Conservation (phyloP, 1,140 invertebrate genomes). For the Hesperophylax magnus region DNA sequence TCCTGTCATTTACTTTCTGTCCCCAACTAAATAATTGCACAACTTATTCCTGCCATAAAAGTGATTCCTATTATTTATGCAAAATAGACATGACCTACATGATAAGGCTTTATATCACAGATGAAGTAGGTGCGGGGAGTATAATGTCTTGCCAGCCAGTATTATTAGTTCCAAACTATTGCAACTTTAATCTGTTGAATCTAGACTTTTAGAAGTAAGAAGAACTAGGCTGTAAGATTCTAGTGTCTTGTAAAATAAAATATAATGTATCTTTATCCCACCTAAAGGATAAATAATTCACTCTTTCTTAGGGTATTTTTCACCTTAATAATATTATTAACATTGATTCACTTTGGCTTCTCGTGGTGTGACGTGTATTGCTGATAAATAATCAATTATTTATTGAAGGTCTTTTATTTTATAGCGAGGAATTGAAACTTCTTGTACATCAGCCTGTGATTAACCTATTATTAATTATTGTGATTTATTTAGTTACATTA, state of each 20-base stretch:
- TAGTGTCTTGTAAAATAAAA: slow-evolving; percentile 27
- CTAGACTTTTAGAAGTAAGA: slow-evolving; percentile 1
- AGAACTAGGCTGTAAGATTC: slow-evolving; percentile 13
- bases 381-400: neutral
- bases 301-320: slow-evolving; percentile 12
- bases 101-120: slow-evolving; percentile 16
- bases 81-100: slow-evolving; percentile 15
- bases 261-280: neutral
- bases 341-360: too few species aligned
- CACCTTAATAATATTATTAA: neutral
- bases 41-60: slow-evolving; percentile 35
- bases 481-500: neutral
- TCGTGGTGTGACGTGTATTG: too few species aligned
- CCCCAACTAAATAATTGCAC: slow-evolving; percentile 6
- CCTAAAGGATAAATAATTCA: neutral
- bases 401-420: neutral
- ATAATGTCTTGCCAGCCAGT: slow-evolving; percentile 24
- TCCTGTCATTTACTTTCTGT: too few species aligned
- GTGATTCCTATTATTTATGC: slow-evolving; percentile 33
- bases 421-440: neutral
- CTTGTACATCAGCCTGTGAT: neutral
- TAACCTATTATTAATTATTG: neutral
- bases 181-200: slow-evolving; percentile 9
- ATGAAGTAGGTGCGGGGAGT: neutral
- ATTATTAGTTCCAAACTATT: slow-evolving; percentile 14